Percentiles rank a stretch among this genome's conserved stretches.
phyloP scores from a whole-genome alignment of 2,888 invertebrate genomes.

The Strigamia transsilvanica region DNA sequence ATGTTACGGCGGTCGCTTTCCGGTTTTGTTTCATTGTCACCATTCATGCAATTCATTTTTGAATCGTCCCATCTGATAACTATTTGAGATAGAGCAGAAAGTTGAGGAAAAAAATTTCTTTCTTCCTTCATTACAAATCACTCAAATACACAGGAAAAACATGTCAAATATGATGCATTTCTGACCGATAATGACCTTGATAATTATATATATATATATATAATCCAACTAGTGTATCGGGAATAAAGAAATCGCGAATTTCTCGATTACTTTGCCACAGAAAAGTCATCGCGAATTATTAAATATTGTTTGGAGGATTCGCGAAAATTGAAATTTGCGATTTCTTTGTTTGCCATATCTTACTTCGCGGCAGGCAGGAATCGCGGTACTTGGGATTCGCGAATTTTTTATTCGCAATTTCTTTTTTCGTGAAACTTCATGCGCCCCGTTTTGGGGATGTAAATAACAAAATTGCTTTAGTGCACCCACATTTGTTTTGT shows the following conservation, averaged over 20 bases:
- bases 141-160: slow-evolving; percentile 18
- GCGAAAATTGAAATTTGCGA: too few species aligned
- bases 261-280: too few species aligned
- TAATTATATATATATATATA: neutral
- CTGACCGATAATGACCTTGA: neutral
- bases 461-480: neutral
- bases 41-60: slow-evolving; percentile 35
- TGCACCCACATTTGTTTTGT: neutral
- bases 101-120: neutral
- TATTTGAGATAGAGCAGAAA: neutral
- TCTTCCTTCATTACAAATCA: slow-evolving; percentile 37
- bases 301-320: too few species aligned
- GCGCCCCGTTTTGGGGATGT: too few species aligned
- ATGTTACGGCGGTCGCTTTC: neutral
- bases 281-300: too few species aligned
- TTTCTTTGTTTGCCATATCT: too few species aligned
- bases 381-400: too few species aligned
- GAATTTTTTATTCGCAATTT: too few species aligned
- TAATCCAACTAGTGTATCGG: too few species aligned
- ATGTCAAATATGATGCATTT: neutral
- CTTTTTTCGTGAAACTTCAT: too few species aligned
- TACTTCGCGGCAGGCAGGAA: too few species aligned
- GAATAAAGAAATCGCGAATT: too few species aligned
- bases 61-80: slow-evolving; percentile 1
- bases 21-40: slow-evolving; percentile 36